Base-by-base conservation (phyloP, 2,888 invertebrate species). In the Clostera curtula region DNA sequence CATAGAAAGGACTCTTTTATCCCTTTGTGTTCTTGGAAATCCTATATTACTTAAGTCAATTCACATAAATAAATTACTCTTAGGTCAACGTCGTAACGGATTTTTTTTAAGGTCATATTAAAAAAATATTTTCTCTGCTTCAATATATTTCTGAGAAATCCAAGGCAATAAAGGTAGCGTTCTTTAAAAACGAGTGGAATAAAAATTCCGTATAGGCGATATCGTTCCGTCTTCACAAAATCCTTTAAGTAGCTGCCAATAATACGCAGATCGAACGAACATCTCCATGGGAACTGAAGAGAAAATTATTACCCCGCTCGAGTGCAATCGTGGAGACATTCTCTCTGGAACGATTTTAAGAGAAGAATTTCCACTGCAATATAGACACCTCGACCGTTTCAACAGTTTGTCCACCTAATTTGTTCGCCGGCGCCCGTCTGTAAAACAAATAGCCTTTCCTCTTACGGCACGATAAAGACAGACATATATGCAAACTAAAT, bases 381-480 rank as follows among this genome's bases (percentile, higher is more conserved):
- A 76, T 69, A 76, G 80, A 77, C 80, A 79, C 77, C 75, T 79
- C 75, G 71, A 57, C 67, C 70, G 72, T 69, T 76, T 73, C 72
- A 74, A 76, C 77, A 80, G 83, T 82, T 80, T 82, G 83, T 79
- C 80, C 76, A 77, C 77, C 82, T 80, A 82, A 82, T 83, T 83
- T 83, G 80, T 77, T 79, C 83, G 73, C 59, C 72, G 73, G 64
- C 72, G 71, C 70, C 74, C 76, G 68, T 66, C 79, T 79, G 79
- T 72, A 76, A 80, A 83, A 83, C 79, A 83, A 82, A 82, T 80
- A 80, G 74, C 68, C 67, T 72, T 74, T 68, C 64, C 72, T 62
- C 68, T 63, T 61, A 57, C 62, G 55, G 56, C 54, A 54, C 49
- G 72, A 74, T 61, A 70, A 64, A 68, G 76, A 74, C 61, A 57